Percentiles rank a stretch among this genome's conserved stretches.
phyloP scores from a whole-genome alignment of 2,113 vertebrate species.

The Helogale parvula region DNA sequence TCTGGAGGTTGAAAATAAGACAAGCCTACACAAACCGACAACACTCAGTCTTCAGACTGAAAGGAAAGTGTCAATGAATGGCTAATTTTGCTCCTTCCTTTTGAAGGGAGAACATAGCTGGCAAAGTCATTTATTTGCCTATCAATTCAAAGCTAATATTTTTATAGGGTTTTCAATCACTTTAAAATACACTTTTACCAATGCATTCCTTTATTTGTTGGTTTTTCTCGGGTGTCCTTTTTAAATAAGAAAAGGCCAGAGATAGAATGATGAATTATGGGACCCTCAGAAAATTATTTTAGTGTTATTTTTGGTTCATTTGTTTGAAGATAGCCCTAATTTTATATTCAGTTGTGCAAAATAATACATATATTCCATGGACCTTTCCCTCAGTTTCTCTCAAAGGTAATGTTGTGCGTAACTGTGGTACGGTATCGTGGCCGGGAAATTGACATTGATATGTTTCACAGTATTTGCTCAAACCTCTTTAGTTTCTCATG shows the following conservation, averaged over 20 bases:
- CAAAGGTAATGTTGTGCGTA: not conserved
- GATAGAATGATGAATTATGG: not conserved
- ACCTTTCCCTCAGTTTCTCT: not conserved
- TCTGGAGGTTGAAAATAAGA: not conserved
- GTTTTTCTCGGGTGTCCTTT: not conserved
- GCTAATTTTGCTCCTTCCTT: not conserved
- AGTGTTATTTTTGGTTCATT: not conserved
- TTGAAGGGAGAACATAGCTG: not conserved
- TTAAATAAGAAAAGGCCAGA: not conserved
- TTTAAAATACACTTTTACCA: not conserved
- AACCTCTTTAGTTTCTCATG: not conserved
- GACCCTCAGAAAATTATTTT: not conserved
- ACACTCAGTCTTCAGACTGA: not conserved
- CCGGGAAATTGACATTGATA: not conserved
- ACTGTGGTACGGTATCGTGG: not conserved
- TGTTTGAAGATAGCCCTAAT: not conserved
- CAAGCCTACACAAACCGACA: not conserved
- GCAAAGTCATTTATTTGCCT: not conserved
- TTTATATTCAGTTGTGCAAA: not conserved
- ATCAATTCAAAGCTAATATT: not conserved
- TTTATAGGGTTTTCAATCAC: not conserved
- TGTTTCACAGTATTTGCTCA: not conserved
- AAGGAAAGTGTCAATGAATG: not conserved
- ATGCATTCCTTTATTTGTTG: not conserved
- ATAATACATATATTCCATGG: not conserved